Conservation (phyloP, 2,888 invertebrate genomes). For the Chaetogeoica ovagalla region DNA sequence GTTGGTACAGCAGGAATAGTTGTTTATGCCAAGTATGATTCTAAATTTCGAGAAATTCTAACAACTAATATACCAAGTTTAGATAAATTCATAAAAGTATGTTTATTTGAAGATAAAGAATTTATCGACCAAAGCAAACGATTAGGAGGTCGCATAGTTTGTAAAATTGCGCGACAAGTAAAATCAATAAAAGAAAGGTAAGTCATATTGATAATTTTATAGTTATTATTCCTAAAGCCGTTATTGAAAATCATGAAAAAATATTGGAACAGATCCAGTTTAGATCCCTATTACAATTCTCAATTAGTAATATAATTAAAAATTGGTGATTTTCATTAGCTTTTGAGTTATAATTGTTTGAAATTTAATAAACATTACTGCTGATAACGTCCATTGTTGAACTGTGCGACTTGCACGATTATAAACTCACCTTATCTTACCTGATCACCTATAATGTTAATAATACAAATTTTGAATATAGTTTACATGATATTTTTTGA, state of each 20-base stretch:
- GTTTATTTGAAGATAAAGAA: conserved; percentile 65
- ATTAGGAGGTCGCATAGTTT: conserved; percentile 33
- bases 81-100: conserved; percentile 67
- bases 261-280: background rate
- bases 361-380: no score
- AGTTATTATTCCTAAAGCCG: background rate
- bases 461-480: no score
- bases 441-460: no score
- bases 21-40: conserved; percentile 67
- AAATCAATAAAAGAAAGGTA: conserved; percentile 38
- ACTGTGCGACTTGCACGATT: no score
- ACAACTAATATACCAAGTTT: conserved; percentile 70
- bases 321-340: no score
- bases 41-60: conserved; percentile 69
- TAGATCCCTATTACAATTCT: no score
- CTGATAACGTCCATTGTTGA: no score
- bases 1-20: conserved; percentile 62
- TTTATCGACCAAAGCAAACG: conserved; percentile 12
- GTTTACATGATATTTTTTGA: no score
- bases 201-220: background rate
- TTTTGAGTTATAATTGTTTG: no score
- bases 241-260: background rate
- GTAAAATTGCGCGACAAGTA: conserved; percentile 39
- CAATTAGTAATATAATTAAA: no score
- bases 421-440: no score